Percentiles rank a stretch among this genome's conserved stretches.
Evolutionary conservation across 2,888 invertebrate genomes (phyloP).

Genomic region (Tribolium freemani): DNA sequence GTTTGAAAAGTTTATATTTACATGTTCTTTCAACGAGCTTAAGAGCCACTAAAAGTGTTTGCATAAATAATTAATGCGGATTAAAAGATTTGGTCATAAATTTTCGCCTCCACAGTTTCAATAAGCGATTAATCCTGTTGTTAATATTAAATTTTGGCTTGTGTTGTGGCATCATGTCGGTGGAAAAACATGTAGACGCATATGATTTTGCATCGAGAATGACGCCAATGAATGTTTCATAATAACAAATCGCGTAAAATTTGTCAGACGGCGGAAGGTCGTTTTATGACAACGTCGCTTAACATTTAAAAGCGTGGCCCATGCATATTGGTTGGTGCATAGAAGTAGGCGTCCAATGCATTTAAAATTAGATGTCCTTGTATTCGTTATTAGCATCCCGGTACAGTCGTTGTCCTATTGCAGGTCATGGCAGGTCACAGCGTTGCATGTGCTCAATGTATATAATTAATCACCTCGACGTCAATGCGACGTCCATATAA

Average conservation of each 20-base stretch:
- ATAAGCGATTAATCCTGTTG: background rate
- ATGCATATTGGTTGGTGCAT: conserved; percentile 30
- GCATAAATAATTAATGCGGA: background rate
- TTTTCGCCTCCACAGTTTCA: background rate
- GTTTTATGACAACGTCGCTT: conserved; percentile 21
- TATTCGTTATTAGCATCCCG: conserved; percentile 51
- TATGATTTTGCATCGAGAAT: background rate
- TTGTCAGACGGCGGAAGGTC: conserved; percentile 2
- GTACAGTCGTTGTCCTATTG: conserved; percentile 51
- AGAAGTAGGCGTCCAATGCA: conserved; percentile 44
- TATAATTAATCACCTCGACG: conserved; percentile 36
- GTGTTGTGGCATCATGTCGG: background rate
- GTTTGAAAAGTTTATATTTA: background rate
- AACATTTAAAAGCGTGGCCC: conserved; percentile 30
- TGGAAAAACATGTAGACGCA: background rate
- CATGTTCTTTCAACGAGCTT: background rate
- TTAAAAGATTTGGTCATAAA: background rate
- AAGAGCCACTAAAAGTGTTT: background rate
- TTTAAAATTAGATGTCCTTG: conserved; percentile 57
- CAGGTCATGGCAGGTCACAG: conserved; percentile 51
- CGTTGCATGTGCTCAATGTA: conserved; percentile 23
- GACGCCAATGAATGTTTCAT: conserved; percentile 2
- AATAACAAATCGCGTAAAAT: conserved; percentile 4
- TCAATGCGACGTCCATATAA: conserved; percentile 24
- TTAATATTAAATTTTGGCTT: background rate